Evolutionary conservation across 2,113 vertebrate species (phyloP).

Genomic region (Callionymus lyra): DNA sequence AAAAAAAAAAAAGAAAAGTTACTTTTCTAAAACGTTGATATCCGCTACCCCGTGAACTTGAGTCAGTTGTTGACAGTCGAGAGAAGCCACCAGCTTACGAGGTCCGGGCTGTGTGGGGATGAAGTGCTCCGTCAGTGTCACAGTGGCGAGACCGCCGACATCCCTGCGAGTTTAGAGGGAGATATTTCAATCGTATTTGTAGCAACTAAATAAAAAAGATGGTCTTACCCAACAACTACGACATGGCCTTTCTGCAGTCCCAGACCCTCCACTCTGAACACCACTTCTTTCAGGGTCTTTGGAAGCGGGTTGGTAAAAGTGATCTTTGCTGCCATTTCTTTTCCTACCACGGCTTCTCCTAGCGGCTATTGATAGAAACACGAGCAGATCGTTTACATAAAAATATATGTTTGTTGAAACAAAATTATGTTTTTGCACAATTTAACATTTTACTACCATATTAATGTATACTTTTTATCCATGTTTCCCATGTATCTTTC

Average conservation of each 20-base stretch:
- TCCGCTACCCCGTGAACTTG: slow-evolving; percentile 81
- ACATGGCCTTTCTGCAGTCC: slow-evolving; percentile 77
- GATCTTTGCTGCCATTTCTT: slow-evolving; percentile 76
- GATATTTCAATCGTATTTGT: neutral
- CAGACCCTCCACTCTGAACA: slow-evolving; percentile 80
- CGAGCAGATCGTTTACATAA: neutral
- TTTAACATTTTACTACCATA: no score
- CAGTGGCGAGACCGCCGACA: slow-evolving; percentile 65
- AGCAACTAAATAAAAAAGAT: neutral
- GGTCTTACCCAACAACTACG: slow-evolving; percentile 74
- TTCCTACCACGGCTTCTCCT: slow-evolving; percentile 74
- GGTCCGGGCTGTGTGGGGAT: slow-evolving; percentile 70
- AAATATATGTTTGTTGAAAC: no score
- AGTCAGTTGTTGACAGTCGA: slow-evolving; percentile 79
- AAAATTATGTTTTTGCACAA: no score
- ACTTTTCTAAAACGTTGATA: slow-evolving; percentile 58
- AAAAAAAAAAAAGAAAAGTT: no score
- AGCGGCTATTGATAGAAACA: slow-evolving; percentile 57
- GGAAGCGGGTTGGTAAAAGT: slow-evolving; percentile 81
- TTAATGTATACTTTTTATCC: no score
- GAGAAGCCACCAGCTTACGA: slow-evolving; percentile 77
- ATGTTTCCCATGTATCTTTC: no score
- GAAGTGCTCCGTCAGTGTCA: slow-evolving; percentile 76
- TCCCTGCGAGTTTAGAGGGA: slow-evolving; percentile 61
- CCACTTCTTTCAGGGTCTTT: slow-evolving; percentile 59